Evolutionary conservation across 1,140 invertebrate species (phyloP).

Genomic region (Heliconius congener): DNA sequence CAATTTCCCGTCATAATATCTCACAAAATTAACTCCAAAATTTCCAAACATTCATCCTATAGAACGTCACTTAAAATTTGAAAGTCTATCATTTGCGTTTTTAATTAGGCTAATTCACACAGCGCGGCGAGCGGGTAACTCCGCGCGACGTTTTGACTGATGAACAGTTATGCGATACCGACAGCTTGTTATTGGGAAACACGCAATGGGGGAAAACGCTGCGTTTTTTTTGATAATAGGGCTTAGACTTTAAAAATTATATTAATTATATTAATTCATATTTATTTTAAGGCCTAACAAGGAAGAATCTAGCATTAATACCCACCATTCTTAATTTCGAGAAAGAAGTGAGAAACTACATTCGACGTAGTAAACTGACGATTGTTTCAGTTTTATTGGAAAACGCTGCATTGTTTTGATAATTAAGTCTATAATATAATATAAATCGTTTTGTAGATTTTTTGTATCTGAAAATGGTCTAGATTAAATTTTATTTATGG

Average conservation of each 20-base stretch:
- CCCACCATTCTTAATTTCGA: too few species aligned
- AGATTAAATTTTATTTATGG: too few species aligned
- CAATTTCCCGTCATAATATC: background rate
- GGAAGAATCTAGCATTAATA: too few species aligned
- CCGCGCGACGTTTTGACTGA: slow-evolving; percentile 41
- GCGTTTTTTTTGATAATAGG: slow-evolving; percentile 20
- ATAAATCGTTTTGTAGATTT: too few species aligned
- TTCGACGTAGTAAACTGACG: slow-evolving; percentile 40
- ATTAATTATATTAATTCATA: too few species aligned
- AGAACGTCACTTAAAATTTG: slow-evolving; percentile 28
- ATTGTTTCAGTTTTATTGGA: slow-evolving; percentile 28
- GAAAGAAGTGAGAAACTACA: slow-evolving; percentile 25
- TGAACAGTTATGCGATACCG: slow-evolving; percentile 37
- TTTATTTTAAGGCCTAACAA: too few species aligned
- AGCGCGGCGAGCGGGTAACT: slow-evolving; percentile 32
- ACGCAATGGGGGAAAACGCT: slow-evolving; percentile 28
- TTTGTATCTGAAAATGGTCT: too few species aligned
- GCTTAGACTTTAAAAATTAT: background rate
- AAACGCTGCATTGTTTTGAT: slow-evolving; percentile 21
- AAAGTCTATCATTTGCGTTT: slow-evolving; percentile 38
- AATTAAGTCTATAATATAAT: background rate
- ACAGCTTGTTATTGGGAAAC: slow-evolving; percentile 33
- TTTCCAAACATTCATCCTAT: background rate
- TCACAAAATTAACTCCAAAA: background rate
- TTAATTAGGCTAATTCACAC: slow-evolving; percentile 45